A percentile compares a stretch with the other conserved stretches of the same genome.
Conservation (phyloP, 35 echinoderm and acorn worm species). For the Hemicentrotus pulcherrimus region DNA sequence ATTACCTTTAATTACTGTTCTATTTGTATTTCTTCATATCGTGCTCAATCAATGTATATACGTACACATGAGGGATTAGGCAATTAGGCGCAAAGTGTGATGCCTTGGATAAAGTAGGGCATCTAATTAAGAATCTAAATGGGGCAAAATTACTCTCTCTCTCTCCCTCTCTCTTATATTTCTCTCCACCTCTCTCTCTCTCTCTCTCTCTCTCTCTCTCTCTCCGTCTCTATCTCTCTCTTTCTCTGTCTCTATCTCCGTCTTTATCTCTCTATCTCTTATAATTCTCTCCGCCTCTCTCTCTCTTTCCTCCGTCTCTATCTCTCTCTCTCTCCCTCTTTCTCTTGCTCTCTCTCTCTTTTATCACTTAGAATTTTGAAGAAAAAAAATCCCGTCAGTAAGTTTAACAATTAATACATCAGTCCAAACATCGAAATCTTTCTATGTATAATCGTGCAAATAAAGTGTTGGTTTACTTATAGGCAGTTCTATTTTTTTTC, state of each 20-base stretch:
- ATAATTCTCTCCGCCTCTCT: background rate
- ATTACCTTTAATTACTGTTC: too few species aligned
- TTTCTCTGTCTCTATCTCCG: background rate
- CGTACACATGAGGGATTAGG: too few species aligned
- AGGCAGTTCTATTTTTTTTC: too few species aligned
- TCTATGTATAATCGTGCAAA: background rate
- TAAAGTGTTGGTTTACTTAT: background rate
- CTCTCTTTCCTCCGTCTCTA: background rate
- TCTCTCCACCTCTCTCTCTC: background rate
- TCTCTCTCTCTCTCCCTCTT: background rate
- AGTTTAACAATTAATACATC: too few species aligned
- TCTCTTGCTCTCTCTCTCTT: conserved; percentile 14
- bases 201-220: background rate
- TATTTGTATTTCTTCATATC: too few species aligned
- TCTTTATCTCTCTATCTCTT: background rate
- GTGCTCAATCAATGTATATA: too few species aligned
- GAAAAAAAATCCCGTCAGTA: too few species aligned
- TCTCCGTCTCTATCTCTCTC: background rate
- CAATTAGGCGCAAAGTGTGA: too few species aligned
- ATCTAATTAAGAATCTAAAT: too few species aligned
- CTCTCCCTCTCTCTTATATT: background rate
- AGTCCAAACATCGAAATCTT: background rate
- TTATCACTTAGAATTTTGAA: too few species aligned
- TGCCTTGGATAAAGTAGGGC: too few species aligned
- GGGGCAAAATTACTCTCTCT: background rate